Evolutionary conservation across 2,888 invertebrate species (phyloP), one percentile per base, ranked within the genome.

Genomic region (Choreutis nemorana): DNA sequence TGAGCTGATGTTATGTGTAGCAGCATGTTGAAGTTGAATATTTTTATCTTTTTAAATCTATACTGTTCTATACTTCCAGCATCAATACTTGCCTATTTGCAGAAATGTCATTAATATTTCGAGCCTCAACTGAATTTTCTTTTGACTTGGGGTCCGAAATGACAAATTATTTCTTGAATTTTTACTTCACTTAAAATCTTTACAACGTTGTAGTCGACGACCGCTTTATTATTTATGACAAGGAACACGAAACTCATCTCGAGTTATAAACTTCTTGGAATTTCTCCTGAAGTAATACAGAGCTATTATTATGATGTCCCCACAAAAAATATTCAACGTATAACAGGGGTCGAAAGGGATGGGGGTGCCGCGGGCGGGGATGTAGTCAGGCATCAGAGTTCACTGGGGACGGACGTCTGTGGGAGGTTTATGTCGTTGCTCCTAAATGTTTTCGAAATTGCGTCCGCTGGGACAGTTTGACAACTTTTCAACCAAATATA

Each of bases 221-320:
- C 72, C 72, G 75, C 77, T 78, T 78, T 77, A 75, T 77, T 77
- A 78, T 78, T 78, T 78, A 78, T 75, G 77, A 75, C 73, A 75
- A 73, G 75, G 75, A 78, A 77, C 77, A 77, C 75, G 73, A 72
- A 78, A 77, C 77, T 78, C 77, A 78, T 78, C 77, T 75, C 77
- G 77, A 78, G 77, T 78, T 78, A 78, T 78, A 78, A 78, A 78
- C 75, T 78, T 78, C 77, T 75, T 75, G 77, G 77, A 77, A 78
- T 77, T 78, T 75, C 71, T 75, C 72, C 71, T 77, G 75, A 72
- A 78, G 77, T 78, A 78, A 77, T 75, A 73, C 73, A 75, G 73
- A 72, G 75, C 75, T 73, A 78, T 78, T 77, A 77, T 78, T 75
- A 78, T 75, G 72, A 75, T 73, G 77, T 75, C 73, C 73, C 75